These are phyloP conservation scores for Champsocephalus esox DNA, from an alignment of 2,797 vertebrate species.

Conservation along the genomic window DNA sequence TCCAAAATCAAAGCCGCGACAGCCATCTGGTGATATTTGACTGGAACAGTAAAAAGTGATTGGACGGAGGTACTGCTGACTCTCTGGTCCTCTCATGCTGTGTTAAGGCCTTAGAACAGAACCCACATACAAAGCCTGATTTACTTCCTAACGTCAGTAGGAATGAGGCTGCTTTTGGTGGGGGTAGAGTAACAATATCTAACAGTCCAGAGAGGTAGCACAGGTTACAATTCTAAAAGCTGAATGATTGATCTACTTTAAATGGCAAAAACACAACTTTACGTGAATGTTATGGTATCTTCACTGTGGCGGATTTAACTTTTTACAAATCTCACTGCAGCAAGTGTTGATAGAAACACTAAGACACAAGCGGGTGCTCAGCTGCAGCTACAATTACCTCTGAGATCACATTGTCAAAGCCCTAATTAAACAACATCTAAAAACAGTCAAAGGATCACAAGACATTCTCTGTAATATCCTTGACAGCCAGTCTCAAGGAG, in stretches of 20 bases:
- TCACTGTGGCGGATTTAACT: conserved; percentile 20
- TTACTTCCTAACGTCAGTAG: conserved; percentile 61
- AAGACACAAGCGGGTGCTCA: conserved; percentile 28
- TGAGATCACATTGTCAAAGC: conserved; percentile 48
- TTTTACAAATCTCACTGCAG: conserved; percentile 33
- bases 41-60: conserved; percentile 66
- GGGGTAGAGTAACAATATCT: conserved; percentile 46
- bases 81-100: conserved; percentile 63
- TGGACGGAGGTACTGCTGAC: conserved; percentile 59
- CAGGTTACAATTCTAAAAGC: conserved; percentile 69
- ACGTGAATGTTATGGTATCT: conserved; percentile 28
- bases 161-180: conserved; percentile 64
- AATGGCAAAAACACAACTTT: conserved; percentile 42
- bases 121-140: conserved; percentile 69
- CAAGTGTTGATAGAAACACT: conserved; percentile 31
- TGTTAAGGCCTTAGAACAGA: conserved; percentile 72
- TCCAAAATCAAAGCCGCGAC: conserved; percentile 63
- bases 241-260: conserved; percentile 60
- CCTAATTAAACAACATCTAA: conserved; percentile 45
- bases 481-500: conserved; percentile 32
- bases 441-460: conserved; percentile 56
- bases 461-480: conserved; percentile 55
- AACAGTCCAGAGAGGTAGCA: conserved; percentile 65
- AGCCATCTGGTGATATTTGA: conserved; percentile 70
- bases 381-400: conserved; percentile 38